Percentiles rank a stretch among this genome's conserved stretches.
phyloP scores from a whole-genome alignment of 2,888 invertebrate species.

The Metallyticus violacea region DNA sequence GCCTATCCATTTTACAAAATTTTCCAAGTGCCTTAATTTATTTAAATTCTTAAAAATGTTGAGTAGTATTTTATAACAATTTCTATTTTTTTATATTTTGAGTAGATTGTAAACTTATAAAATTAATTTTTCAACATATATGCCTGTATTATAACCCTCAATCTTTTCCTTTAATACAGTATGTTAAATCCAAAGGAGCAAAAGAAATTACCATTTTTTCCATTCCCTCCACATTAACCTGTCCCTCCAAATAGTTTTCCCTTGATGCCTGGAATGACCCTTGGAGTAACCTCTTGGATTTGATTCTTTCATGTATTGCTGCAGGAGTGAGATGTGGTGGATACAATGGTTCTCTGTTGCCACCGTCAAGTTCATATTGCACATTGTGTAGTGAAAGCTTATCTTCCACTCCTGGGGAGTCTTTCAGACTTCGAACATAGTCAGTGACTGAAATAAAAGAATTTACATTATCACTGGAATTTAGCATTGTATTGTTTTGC shows the following conservation, averaged over 20 bases:
- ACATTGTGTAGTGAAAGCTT: conserved; percentile 58
- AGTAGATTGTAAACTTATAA: too few species aligned
- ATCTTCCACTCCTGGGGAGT: conserved; percentile 69
- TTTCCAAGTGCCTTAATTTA: too few species aligned
- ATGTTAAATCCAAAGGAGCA: too few species aligned
- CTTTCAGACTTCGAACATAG: conserved; percentile 71
- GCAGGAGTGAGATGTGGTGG: conserved; percentile 80
- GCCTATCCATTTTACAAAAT: too few species aligned
- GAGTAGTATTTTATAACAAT: too few species aligned
- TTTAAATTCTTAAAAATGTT: too few species aligned
- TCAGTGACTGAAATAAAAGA: conserved; percentile 57
- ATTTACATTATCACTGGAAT: background rate
- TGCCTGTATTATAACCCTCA: too few species aligned
- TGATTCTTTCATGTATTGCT: conserved; percentile 77
- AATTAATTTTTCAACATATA: too few species aligned
- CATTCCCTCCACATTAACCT: conserved; percentile 73
- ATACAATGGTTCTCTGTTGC: conserved; percentile 64
- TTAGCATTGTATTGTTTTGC: too few species aligned
- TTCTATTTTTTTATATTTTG: too few species aligned
- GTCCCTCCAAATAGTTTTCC: conserved; percentile 93
- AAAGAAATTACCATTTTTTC: conserved; percentile 82
- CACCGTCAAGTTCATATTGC: conserved; percentile 16
- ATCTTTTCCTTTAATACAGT: too few species aligned
- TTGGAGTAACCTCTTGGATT: conserved; percentile 67
- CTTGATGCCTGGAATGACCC: conserved; percentile 83